Evolutionary conservation across 2,113 vertebrate species (phyloP).

Genomic region (Cyanoderma ruficeps): DNA sequence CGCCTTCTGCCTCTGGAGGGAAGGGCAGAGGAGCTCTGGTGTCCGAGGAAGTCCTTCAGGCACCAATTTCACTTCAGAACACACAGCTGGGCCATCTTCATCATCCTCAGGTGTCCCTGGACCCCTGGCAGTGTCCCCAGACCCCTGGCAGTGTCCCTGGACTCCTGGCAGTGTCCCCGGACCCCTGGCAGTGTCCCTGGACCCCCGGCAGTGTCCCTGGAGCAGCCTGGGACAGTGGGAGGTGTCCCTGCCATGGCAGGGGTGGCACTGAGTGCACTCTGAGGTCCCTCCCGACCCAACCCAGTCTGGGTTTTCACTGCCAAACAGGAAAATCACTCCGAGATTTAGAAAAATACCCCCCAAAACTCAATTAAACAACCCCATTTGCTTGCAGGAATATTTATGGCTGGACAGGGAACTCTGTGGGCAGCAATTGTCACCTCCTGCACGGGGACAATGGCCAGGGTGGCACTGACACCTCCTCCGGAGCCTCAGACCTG

Average conservation of each 20-base stretch:
- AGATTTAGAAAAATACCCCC: not conserved
- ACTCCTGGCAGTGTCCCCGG: not conserved
- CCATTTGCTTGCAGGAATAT: not conserved
- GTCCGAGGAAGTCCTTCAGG: not conserved
- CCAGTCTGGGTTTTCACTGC: not conserved
- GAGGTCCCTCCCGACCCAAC: not conserved
- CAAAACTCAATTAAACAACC: not conserved
- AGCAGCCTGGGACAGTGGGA: no score
- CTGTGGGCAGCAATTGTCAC: rapidly evolving
- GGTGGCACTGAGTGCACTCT: not conserved
- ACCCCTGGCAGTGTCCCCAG: not conserved
- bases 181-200: not conserved
- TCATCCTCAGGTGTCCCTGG: not conserved
- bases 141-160: not conserved
- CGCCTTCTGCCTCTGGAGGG: not conserved
- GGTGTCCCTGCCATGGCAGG: not conserved
- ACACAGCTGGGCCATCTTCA: not conserved
- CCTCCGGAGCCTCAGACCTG: not conserved
- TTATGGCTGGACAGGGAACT: not conserved
- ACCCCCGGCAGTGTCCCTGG: no score
- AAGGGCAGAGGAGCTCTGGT: not conserved
- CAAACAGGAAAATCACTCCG: not conserved
- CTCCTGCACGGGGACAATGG: rapidly evolving
- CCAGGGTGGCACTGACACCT: not conserved
- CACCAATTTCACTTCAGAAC: not conserved